Percentiles rank a stretch among this genome's conserved stretches.
These are phyloP conservation scores for Ethmia dodecea DNA, from an alignment of 2,888 invertebrate species.

Conservation along the genomic window DNA sequence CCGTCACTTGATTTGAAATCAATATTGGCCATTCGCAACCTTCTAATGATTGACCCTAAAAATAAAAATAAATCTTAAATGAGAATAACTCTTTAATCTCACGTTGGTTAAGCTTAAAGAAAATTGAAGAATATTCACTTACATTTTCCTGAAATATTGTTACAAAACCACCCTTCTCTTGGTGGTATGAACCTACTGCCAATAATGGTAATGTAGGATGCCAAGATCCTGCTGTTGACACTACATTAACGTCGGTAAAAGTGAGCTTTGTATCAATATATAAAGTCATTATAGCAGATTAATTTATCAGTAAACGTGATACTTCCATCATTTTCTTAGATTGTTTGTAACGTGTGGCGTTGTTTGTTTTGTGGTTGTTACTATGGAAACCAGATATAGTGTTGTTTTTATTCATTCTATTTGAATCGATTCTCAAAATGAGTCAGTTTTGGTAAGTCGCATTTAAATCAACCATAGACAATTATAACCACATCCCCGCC, in stretches of 20 bases:
- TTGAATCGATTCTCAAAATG: too few relatives aligned
- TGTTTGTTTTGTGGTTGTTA: too few relatives aligned
- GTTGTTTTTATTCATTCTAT: too few relatives aligned
- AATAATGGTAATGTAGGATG: constrained; percentile 88
- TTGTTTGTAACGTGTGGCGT: too few relatives aligned
- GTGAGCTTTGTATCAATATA: constrained; percentile 91
- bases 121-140: constrained; percentile 34
- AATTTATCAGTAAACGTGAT: too few relatives aligned
- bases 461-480: too few relatives aligned
- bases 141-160: constrained; percentile 93
- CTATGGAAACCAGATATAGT: background rate
- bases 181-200: constrained; percentile 91
- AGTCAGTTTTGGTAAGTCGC: too few relatives aligned
- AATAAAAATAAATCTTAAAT: constrained; percentile 10
- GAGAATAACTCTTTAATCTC: background rate
- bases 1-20: constrained; percentile 87
- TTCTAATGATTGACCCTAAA: constrained; percentile 84
- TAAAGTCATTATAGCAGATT: constrained; percentile 80
- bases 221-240: constrained; percentile 90
- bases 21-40: constrained; percentile 87
- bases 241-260: constrained; percentile 85
- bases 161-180: constrained; percentile 92
- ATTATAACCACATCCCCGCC: too few relatives aligned
- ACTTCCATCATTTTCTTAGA: too few relatives aligned
- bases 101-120: background rate